Base-by-base conservation (phyloP, 2,113 vertebrate species). In the western clawed frog (Xenopus tropicalis) region DNA sequence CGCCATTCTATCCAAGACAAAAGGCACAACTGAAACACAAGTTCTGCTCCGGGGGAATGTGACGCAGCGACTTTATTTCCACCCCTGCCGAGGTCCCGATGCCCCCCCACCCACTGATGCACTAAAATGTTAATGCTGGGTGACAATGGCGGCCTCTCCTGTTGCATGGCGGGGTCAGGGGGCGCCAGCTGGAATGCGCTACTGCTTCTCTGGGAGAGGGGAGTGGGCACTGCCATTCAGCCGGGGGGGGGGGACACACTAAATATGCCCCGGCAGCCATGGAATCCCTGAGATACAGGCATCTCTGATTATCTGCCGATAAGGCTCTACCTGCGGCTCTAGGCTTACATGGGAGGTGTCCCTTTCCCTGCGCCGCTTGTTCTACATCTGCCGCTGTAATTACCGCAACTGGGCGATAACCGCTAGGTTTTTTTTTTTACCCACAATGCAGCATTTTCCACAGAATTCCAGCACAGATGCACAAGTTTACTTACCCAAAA, bases 81-180 rank as follows among this genome's bases (percentile, higher is more conserved):
- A 37, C 29, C 29, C 29, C 48, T n/a, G 14, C 48, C 22, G 43
- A 16, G 65, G 21, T 25, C 22, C 44, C 19, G 65, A 67, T 67
- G 22, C 9, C 10, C 19, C 9, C 62, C 17, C 20, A 42, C 23
- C 14, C n/a, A 3, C 13, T n/a, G 3, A 29, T 24, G 58, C 25
- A n/a, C 59, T 61, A 11, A 71, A 62, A 61, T 61, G 59, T 62
- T 56, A 37, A 37, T 37, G 29, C 10, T 6, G 29, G 29, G 25
- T 66, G 61, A 72, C 71, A 72, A 72, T 72, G n/a, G 71, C 12
- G n/a, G 20, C 20, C 24, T 17, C 54, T 25, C 6, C 20, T 64
- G 17, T 43, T 57, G 46, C 70, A 54, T 3, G 19, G 20, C 25
- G 1, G 29, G 62, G 52, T 72, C 51, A 57, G 14, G 57, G 51